A percentile compares a stretch with the other conserved stretches of the same genome.
These are phyloP conservation scores for Prosapia bicincta DNA, from an alignment of 2,888 invertebrate genomes.

Conservation along the genomic window DNA sequence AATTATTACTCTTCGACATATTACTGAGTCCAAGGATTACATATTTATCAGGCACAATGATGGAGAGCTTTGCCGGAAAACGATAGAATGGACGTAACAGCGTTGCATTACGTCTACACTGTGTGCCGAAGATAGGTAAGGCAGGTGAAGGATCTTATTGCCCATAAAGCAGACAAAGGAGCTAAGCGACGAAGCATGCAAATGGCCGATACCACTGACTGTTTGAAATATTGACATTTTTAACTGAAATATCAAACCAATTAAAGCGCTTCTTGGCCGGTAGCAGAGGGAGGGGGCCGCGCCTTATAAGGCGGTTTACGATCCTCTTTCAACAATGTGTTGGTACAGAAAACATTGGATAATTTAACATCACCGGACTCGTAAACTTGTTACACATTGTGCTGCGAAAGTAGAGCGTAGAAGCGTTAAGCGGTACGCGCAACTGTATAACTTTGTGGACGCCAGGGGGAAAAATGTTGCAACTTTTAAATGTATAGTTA, in stretches of 20 bases:
- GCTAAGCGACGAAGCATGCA: neutral
- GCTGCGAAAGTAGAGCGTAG: neutral
- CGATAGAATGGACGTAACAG: too few relatives aligned
- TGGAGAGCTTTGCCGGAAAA: too few relatives aligned
- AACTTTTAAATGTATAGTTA: too few relatives aligned
- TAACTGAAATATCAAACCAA: constrained; percentile 2
- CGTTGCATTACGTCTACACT: too few relatives aligned
- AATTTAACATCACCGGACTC: constrained; percentile 23
- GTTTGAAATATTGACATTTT: constrained; percentile 2
- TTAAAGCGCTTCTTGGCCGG: constrained; percentile 1
- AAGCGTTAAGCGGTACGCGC: neutral
- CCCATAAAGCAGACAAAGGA: neutral
- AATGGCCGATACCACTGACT: neutral
- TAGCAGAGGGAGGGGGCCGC: neutral
- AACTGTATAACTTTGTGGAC: neutral
- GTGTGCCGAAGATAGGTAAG: too few relatives aligned
- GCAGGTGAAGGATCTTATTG: too few relatives aligned
- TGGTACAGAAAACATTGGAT: constrained; percentile 27
- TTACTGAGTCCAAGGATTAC: too few relatives aligned
- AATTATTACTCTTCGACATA: too few relatives aligned
- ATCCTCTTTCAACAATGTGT: constrained; percentile 24
- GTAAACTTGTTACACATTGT: constrained; percentile 15
- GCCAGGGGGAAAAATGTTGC: too few relatives aligned
- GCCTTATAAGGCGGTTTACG: constrained; percentile 25
- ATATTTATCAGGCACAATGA: too few relatives aligned